Evolutionary conservation across 2,888 invertebrate genomes (phyloP).

Genomic region (Drosophila pullipes): DNA sequence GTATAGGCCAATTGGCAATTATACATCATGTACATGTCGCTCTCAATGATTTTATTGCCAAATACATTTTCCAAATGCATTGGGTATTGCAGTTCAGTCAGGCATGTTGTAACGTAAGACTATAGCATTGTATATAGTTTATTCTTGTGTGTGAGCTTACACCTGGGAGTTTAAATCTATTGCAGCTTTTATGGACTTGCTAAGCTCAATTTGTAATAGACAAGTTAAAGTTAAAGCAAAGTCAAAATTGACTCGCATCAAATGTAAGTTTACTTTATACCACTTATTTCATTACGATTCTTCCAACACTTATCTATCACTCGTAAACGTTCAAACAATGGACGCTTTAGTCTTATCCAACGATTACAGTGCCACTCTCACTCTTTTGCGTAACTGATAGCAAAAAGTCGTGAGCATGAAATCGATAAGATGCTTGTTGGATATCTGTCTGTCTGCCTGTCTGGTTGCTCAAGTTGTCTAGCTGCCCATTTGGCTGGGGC

Average conservation of each 20-base stretch:
- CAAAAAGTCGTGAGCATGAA: conserved; percentile 51
- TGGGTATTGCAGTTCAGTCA: background rate
- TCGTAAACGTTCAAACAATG: conserved; percentile 4
- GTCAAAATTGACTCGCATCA: background rate
- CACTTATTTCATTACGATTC: background rate
- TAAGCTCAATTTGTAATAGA: background rate
- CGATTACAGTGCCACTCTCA: conserved; percentile 44
- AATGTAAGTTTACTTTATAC: background rate
- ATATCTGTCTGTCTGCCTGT: background rate
- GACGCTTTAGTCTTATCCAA: conserved; percentile 34
- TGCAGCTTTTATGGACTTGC: background rate
- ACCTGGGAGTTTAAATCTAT: background rate
- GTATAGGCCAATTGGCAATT: conserved; percentile 52
- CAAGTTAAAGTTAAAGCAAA: background rate
- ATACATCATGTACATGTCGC: conserved; percentile 24
- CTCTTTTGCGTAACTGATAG: conserved; percentile 49
- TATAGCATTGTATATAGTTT: too few species aligned
- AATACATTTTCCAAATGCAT: background rate
- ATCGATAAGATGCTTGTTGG: conserved; percentile 69
- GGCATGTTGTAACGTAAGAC: background rate
- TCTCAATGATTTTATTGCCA: conserved; percentile 10
- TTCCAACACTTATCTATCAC: conserved; percentile 36
- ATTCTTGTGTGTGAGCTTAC: background rate
- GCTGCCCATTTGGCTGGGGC: conserved; percentile 21
- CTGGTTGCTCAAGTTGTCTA: conserved; percentile 11